phyloP scores from a whole-genome alignment of 2,113 vertebrate species.

The Syngnathus scovelli region DNA sequence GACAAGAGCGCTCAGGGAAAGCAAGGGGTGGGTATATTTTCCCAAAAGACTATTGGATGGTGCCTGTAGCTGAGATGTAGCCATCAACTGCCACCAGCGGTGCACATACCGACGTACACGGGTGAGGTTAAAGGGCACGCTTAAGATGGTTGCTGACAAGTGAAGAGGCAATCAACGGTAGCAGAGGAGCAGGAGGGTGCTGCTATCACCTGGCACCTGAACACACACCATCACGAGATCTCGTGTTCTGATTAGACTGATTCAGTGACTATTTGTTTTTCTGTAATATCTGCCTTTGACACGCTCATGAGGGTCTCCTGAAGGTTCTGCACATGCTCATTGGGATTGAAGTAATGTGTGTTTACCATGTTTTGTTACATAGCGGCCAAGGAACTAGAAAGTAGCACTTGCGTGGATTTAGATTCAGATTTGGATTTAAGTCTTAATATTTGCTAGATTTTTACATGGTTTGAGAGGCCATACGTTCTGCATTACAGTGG shows the following conservation, averaged over 20 bases:
- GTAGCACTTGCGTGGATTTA: too few relatives aligned
- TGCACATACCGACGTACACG: constrained; percentile 25
- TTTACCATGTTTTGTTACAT: background rate
- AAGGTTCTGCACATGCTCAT: constrained; percentile 38
- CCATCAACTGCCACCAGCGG: constrained; percentile 25
- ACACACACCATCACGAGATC: constrained; percentile 59
- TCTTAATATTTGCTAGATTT: too few relatives aligned
- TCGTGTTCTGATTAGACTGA: constrained; percentile 55
- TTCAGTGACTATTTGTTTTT: constrained; percentile 70
- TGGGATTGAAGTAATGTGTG: constrained; percentile 26
- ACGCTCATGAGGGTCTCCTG: constrained; percentile 60
- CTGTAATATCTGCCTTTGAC: constrained; percentile 58
- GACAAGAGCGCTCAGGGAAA: constrained; percentile 13
- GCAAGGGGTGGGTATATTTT: constrained; percentile 38
- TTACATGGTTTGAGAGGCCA: too few relatives aligned
- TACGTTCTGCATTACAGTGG: too few relatives aligned
- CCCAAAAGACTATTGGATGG: constrained; percentile 1
- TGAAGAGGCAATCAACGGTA: constrained; percentile 46
- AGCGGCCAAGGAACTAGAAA: background rate
- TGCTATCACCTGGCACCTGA: constrained; percentile 68
- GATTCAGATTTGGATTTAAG: too few relatives aligned
- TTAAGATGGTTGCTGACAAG: constrained; percentile 32
- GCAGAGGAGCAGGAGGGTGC: constrained; percentile 50
- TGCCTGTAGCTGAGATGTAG: constrained; percentile 46
- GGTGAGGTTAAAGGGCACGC: constrained; percentile 35